A percentile compares a stretch with the other conserved stretches of the same genome.
These are phyloP conservation scores for Drepana arcuata DNA, from an alignment of 1,140 invertebrate species.

Conservation along the genomic window DNA sequence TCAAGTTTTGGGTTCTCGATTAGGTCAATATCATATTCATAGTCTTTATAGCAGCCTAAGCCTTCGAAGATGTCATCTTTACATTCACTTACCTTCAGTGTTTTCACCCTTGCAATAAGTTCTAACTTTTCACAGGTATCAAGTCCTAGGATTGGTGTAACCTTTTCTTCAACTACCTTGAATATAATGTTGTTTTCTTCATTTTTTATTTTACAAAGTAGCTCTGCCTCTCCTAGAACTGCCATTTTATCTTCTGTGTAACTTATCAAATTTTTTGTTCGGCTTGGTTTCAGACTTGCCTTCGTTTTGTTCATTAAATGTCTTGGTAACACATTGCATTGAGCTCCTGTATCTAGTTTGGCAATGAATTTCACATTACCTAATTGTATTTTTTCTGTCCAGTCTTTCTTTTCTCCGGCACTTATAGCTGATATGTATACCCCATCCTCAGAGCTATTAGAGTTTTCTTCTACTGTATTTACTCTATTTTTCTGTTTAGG, in stretches of 20 bases:
- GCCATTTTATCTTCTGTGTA: conserved; percentile 12
- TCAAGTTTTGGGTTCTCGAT: too few species aligned
- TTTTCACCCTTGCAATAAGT: too few species aligned
- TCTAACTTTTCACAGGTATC: too few species aligned
- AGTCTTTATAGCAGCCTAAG: too few species aligned
- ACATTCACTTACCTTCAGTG: too few species aligned
- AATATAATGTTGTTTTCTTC: conserved; percentile 10
- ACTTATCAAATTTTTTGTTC: conserved; percentile 10
- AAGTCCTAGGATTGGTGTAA: conserved; percentile 13
- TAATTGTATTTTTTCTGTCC: conserved; percentile 7
- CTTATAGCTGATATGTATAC: conserved; percentile 10
- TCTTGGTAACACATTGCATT: conserved; percentile 11
- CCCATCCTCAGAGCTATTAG: conserved; percentile 8
- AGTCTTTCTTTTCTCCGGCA: conserved; percentile 8
- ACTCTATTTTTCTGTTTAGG: conserved; percentile 8
- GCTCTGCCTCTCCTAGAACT: conserved; percentile 5
- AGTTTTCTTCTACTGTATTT: conserved; percentile 8
- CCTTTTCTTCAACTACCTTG: conserved; percentile 11
- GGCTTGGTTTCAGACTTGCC: conserved; percentile 5
- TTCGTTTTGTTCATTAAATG: conserved; percentile 9
- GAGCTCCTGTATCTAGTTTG: conserved; percentile 10
- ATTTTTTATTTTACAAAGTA: conserved; percentile 8
- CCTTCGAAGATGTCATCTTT: too few species aligned
- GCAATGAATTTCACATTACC: too few species aligned
- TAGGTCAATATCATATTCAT: too few species aligned